phyloP scores from a whole-genome alignment of 1,140 invertebrate species.

The Micrasema minimum region DNA sequence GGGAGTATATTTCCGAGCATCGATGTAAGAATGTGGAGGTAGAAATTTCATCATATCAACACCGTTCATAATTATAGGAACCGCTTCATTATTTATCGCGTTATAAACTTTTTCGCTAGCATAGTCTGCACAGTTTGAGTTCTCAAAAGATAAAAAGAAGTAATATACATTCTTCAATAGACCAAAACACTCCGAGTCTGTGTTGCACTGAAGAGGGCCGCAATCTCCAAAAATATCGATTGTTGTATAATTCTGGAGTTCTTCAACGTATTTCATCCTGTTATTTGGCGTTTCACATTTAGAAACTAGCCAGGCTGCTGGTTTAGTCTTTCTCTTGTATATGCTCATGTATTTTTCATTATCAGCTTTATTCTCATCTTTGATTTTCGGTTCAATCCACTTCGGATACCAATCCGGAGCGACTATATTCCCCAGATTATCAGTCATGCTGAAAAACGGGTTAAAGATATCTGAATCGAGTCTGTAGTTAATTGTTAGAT shows the following conservation, averaged over 20 bases:
- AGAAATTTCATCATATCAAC: constrained; percentile 68
- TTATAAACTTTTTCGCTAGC: constrained; percentile 71
- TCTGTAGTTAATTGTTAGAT: constrained; percentile 72
- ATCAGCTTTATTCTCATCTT: neutral
- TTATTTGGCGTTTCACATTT: constrained; percentile 69
- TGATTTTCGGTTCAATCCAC: constrained; percentile 36
- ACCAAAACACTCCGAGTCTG: constrained; percentile 59
- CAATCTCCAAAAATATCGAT: constrained; percentile 77
- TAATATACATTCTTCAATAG: constrained; percentile 66
- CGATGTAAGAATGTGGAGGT: constrained; percentile 69
- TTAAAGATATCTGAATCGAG: constrained; percentile 72
- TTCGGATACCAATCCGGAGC: constrained; percentile 47
- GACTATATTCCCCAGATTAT: constrained; percentile 50
- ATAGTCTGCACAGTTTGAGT: constrained; percentile 68
- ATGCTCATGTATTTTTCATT: constrained; percentile 11
- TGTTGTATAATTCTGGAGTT: constrained; percentile 67
- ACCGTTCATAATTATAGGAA: constrained; percentile 70
- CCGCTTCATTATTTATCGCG: constrained; percentile 56
- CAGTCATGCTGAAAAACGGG: constrained; percentile 67
- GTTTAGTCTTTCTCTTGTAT: constrained; percentile 57
- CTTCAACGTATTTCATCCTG: constrained; percentile 66
- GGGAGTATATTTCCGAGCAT: constrained; percentile 67
- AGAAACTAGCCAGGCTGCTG: constrained; percentile 71
- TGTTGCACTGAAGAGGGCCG: constrained; percentile 57
- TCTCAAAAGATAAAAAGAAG: constrained; percentile 75